phyloP scores from a whole-genome alignment of 2,797 vertebrate genomes.

The Sciurus vulgaris region DNA sequence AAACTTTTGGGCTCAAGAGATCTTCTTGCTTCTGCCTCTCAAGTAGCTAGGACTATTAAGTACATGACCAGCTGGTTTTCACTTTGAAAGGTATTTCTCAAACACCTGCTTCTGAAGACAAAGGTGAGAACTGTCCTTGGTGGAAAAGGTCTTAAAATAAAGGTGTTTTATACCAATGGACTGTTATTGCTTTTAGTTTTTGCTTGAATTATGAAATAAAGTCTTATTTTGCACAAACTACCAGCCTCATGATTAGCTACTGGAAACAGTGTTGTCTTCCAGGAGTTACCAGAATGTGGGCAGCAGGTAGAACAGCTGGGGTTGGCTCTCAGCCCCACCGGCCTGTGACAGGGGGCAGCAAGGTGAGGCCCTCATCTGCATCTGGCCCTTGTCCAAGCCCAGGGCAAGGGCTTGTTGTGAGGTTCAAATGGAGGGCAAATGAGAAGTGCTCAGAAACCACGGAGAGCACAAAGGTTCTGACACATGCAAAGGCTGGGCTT shows the following conservation, averaged over 20 bases:
- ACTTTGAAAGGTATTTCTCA: neutral
- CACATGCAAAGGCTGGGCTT: neutral
- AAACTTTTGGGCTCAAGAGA: no score
- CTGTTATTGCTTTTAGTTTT: neutral
- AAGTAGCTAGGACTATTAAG: neutral
- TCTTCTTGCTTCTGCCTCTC: neutral
- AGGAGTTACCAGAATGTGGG: slow-evolving; percentile 25
- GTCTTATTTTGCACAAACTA: slow-evolving; percentile 28
- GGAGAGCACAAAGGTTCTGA: neutral
- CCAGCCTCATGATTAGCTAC: slow-evolving; percentile 1
- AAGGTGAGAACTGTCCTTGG: slow-evolving; percentile 12
- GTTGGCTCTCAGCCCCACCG: neutral
- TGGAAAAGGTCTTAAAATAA: slow-evolving; percentile 12
- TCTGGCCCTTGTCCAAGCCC: neutral
- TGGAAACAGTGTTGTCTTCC: slow-evolving; percentile 56
- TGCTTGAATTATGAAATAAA: slow-evolving; percentile 57
- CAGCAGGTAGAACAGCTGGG: slow-evolving; percentile 60
- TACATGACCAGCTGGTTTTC: neutral
- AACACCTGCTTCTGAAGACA: slow-evolving; percentile 14
- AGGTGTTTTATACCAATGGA: neutral
- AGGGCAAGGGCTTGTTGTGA: neutral
- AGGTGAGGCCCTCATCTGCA: neutral
- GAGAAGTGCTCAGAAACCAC: neutral
- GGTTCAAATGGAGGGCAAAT: neutral
- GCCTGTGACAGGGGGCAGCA: slow-evolving; percentile 48